These are phyloP conservation scores for Pavo muticus DNA, from an alignment of 2,113 vertebrate genomes.

Conservation along the genomic window DNA sequence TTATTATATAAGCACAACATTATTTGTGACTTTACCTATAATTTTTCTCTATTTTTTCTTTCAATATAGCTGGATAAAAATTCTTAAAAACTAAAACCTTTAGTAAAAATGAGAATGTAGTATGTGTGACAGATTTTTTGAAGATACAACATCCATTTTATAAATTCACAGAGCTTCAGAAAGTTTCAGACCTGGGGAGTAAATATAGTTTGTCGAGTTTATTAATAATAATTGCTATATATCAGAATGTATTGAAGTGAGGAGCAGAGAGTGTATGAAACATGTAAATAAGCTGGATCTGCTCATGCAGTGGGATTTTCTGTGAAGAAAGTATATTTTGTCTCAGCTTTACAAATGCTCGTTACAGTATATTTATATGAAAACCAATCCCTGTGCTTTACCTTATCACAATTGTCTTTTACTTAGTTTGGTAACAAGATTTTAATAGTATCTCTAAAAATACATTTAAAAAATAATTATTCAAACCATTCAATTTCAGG, in stretches of 20 bases:
- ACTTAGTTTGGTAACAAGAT: background rate
- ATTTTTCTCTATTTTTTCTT: background rate
- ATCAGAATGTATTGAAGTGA: slow-evolving; percentile 27
- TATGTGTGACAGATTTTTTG: background rate
- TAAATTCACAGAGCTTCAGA: background rate
- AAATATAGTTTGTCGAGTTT: background rate
- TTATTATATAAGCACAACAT: background rate
- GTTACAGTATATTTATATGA: background rate
- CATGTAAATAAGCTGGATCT: slow-evolving; percentile 14
- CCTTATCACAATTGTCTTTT: background rate
- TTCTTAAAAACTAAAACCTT: background rate
- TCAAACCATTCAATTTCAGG: slow-evolving; percentile 37
- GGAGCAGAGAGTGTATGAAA: slow-evolving; percentile 18
- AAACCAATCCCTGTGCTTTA: background rate
- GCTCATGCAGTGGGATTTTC: background rate
- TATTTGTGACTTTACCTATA: background rate
- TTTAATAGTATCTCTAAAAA: slow-evolving; percentile 24
- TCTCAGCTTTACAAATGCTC: slow-evolving; percentile 3
- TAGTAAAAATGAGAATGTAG: background rate
- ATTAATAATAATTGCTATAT: background rate
- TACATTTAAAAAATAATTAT: background rate
- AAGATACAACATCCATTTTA: background rate
- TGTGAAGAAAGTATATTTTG: background rate
- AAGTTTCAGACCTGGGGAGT: background rate
- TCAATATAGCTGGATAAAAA: background rate